These are phyloP conservation scores for Automeris io DNA, from an alignment of 2,888 invertebrate genomes.

Conservation along the genomic window DNA sequence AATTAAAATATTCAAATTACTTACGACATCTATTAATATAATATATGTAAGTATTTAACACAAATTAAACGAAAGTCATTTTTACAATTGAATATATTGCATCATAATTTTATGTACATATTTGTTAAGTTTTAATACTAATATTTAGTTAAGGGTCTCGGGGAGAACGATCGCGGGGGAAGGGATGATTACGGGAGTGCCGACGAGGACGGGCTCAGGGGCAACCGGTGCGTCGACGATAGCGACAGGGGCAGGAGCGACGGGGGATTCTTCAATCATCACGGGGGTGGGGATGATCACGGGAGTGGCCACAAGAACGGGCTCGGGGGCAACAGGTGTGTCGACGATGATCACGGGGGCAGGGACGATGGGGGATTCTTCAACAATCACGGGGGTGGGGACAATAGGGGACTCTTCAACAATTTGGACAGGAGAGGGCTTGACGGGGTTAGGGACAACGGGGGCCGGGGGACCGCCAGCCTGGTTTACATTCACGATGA, in stretches of 20 bases:
- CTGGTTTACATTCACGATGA: conserved; percentile 33
- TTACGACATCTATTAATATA: no score
- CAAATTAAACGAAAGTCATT: not conserved
- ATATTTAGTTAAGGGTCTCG: conserved; percentile 22
- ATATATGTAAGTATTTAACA: not conserved
- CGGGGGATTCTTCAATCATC: conserved; percentile 13
- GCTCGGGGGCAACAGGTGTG: conserved; percentile 8
- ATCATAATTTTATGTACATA: not conserved
- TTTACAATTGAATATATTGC: not conserved
- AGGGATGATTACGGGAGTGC: conserved; percentile 19
- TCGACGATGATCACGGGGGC: conserved; percentile 11
- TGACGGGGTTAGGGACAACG: conserved; percentile 11
- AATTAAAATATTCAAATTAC: no score
- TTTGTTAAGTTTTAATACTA: not conserved
- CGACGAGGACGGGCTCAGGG: conserved; percentile 15
- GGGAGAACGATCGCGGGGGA: conserved; percentile 22
- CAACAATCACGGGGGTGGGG: conserved; percentile 14
- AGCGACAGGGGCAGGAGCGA: conserved; percentile 12
- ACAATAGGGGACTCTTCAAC: conserved; percentile 7
- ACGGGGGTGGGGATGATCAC: conserved; percentile 12
- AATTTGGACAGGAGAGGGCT: conserved; percentile 9
- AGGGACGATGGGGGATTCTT: conserved; percentile 11
- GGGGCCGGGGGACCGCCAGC: conserved; percentile 15
- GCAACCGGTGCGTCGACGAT: conserved; percentile 20
- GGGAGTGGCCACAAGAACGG: conserved; percentile 10